Percentiles rank a stretch among this genome's conserved stretches.
Evolutionary conservation across 2,797 vertebrate species (phyloP).

Genomic region (Babyrousa celebensis): DNA sequence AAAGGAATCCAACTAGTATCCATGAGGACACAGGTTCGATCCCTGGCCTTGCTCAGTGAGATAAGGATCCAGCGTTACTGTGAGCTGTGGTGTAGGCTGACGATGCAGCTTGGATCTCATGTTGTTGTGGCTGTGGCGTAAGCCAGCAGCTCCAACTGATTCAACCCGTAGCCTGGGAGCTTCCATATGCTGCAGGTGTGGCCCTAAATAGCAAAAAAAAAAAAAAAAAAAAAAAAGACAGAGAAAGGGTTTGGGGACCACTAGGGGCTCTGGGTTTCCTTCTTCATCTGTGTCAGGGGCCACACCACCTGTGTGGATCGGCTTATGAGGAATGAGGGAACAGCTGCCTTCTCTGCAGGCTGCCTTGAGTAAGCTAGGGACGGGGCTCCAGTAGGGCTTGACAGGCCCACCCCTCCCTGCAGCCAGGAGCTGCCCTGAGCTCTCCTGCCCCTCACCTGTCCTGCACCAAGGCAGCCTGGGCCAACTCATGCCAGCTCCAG

Average conservation of each 20-base stretch:
- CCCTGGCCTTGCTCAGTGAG: too few species aligned
- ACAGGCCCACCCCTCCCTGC: neutral
- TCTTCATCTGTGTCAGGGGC: neutral
- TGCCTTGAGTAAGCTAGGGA: neutral
- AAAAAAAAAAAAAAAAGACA: too few species aligned
- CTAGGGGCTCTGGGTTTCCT: neutral
- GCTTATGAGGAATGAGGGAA: neutral
- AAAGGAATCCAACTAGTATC: too few species aligned
- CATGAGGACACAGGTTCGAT: too few species aligned
- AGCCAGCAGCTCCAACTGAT: too few species aligned
- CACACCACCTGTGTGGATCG: neutral
- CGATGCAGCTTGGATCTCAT: too few species aligned
- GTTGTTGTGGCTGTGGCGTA: too few species aligned
- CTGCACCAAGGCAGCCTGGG: neutral
- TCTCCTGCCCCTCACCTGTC: neutral
- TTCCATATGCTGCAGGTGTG: too few species aligned
- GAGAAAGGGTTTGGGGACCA: neutral
- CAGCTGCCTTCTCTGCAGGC: slow-evolving; percentile 37
- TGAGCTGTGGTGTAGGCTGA: too few species aligned
- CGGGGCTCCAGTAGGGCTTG: neutral
- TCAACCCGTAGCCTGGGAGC: too few species aligned
- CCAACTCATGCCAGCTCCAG: neutral
- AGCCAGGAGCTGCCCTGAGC: neutral
- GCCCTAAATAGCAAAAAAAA: too few species aligned
- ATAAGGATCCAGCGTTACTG: too few species aligned